Evolutionary conservation across 2,888 invertebrate genomes (phyloP), one percentile per base, ranked within the genome.

Genomic region (Eustalomyia histrio): DNA sequence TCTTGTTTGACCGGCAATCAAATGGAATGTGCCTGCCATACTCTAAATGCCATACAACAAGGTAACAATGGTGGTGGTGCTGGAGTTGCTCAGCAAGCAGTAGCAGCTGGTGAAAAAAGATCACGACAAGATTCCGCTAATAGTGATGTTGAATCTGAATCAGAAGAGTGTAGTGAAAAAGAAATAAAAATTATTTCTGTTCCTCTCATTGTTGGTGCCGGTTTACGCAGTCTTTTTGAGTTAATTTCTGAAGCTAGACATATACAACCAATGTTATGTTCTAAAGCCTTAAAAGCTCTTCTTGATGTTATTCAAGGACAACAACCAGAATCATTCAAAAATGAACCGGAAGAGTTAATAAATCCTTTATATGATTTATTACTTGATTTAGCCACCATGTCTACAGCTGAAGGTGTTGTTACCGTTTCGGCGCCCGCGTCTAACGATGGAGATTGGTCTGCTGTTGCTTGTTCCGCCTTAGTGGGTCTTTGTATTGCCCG

Each of bases 401-500:
- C 93, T 83, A 92, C 93, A 14, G 92, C 92, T 69, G 83, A 88
- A 9, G 80, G 79, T 39, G 92, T 93, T 85, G 64, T 85, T 1
- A 85, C 86, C 0, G 83, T 84, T 1, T 64, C 78, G 2, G 33
- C 55, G 21, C 24, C 55, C 7, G 24, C 39, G 16, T 6, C 3
- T n/a, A 69, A 60, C 24, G 94, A 95, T 16, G 93, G 92, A 82
- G 93, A 93, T 84, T 92, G 98, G 86, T 96, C 97, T 18, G 95
- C 97, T 5, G 93, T 97, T 78, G 97, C 98, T 65, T 97, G 97
- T 89, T 95, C 99, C 1, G 98, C 98, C 85, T 92, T 99, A 9
- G 92, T 99, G 68, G 97, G 97, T 71, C 92, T 99, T 79, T 97
- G 97, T 14, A 96, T 99, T 61, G 98, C 98, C 1, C 92, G 96